Conservation (phyloP, 2,888 invertebrate genomes). For the Drosophila barbarae region DNA sequence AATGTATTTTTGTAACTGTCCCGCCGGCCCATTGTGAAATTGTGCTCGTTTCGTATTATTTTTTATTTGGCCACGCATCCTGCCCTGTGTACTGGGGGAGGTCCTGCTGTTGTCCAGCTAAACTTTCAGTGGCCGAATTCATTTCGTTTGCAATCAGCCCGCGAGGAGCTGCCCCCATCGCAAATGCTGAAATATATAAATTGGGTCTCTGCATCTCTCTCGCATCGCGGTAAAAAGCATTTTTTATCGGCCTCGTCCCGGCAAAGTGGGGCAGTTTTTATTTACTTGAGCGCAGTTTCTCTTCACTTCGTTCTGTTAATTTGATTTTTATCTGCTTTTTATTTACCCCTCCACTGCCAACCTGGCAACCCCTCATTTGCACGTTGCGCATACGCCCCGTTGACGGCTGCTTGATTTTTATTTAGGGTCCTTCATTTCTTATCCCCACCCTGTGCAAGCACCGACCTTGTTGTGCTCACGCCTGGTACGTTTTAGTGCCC, state of each 20-base stretch:
- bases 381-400: slow-evolving; percentile 48
- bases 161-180: slow-evolving; percentile 27
- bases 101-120: slow-evolving; percentile 7
- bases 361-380: slow-evolving; percentile 42
- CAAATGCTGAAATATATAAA: slow-evolving; percentile 69
- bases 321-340: slow-evolving; percentile 71
- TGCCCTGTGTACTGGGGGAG: slow-evolving; percentile 9
- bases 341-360: slow-evolving; percentile 43
- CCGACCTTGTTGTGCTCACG: slow-evolving; percentile 17
- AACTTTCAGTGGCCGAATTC: slow-evolving; percentile 58
- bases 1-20: slow-evolving; percentile 62
- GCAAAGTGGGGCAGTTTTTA: slow-evolving; percentile 59
- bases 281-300: slow-evolving; percentile 61
- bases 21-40: slow-evolving; percentile 55
- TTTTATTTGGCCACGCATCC: slow-evolving; percentile 45
- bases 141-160: slow-evolving; percentile 63
- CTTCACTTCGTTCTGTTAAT: slow-evolving; percentile 62
- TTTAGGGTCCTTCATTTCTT: slow-evolving; percentile 42
- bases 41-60: slow-evolving; percentile 31
- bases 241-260: slow-evolving; percentile 51
- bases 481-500: not conserved
- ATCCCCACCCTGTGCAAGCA: slow-evolving; percentile 14
- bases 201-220: slow-evolving; percentile 49
- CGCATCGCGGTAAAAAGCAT: slow-evolving; percentile 32
- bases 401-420: slow-evolving; percentile 50